Evolutionary conservation across 2,113 vertebrate genomes (phyloP).

Genomic region (Aspidoscelis tigris): DNA sequence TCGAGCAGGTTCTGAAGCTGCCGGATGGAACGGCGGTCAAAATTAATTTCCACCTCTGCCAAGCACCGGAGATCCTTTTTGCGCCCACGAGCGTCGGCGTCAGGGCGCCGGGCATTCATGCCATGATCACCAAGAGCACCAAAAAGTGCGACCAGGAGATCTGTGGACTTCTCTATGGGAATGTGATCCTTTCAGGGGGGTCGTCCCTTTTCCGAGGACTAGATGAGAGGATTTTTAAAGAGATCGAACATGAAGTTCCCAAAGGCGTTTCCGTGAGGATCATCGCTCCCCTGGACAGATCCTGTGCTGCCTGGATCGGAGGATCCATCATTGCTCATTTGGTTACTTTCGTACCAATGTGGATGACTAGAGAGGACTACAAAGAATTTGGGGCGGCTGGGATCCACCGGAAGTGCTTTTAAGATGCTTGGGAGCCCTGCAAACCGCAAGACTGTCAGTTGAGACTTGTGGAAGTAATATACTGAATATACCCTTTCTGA

Average conservation of each 20-base stretch:
- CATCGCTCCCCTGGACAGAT: conserved; percentile 76
- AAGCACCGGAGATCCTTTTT: conserved; percentile 82
- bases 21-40: conserved; percentile 75
- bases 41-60: conserved; percentile 76
- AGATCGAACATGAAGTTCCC: conserved; percentile 82
- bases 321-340: conserved; percentile 74
- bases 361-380: conserved; percentile 86
- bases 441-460: background rate
- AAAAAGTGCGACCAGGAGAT: conserved; percentile 82
- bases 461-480: background rate
- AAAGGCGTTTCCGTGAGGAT: conserved; percentile 86
- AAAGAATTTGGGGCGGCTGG: conserved; percentile 26
- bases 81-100: conserved; percentile 81
- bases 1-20: conserved; percentile 79
- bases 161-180: conserved; percentile 83
- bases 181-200: conserved; percentile 84
- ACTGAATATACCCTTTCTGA: background rate
- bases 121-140: conserved; percentile 72
- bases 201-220: conserved; percentile 87
- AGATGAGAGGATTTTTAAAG: conserved; percentile 86
- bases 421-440: background rate
- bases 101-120: conserved; percentile 82
- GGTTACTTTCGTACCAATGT: conserved; percentile 87
- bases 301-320: background rate
- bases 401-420: conserved; percentile 31